Conservation (phyloP, 1,140 invertebrate genomes). For the Pseudomyrmex cubaensis region DNA sequence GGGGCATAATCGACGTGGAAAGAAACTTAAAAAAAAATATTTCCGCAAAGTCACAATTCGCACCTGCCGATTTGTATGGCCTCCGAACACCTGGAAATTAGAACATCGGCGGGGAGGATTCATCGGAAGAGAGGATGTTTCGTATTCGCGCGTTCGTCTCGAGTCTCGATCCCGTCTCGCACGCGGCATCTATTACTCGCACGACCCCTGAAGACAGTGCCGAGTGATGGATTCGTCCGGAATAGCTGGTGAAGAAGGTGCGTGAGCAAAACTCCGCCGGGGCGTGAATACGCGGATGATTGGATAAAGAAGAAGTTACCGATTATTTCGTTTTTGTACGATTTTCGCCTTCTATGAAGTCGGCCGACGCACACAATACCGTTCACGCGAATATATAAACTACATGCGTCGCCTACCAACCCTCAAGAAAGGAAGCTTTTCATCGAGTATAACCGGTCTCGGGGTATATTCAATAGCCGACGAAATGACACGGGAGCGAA, state of each 20-base stretch:
- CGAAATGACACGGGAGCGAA: constrained; percentile 55
- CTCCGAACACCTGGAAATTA: constrained; percentile 51
- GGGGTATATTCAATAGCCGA: constrained; percentile 46
- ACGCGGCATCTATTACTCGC: constrained; percentile 48
- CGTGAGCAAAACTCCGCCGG: constrained; percentile 24
- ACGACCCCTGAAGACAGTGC: constrained; percentile 31
- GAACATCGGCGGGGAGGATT: constrained; percentile 19
- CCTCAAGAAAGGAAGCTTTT: constrained; percentile 54
- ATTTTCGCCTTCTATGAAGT: constrained; percentile 68
- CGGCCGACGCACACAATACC: constrained; percentile 63
- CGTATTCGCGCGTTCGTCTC: background rate
- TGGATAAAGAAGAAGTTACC: constrained; percentile 75
- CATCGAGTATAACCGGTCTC: background rate
- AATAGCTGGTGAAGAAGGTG: constrained; percentile 32
- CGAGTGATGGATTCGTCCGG: constrained; percentile 63
- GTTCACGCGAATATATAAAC: constrained; percentile 60
- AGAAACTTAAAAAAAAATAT: no score
- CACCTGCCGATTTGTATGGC: constrained; percentile 37
- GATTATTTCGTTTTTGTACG: constrained; percentile 56
- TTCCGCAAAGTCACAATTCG: constrained; percentile 17
- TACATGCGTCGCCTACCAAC: constrained; percentile 36
- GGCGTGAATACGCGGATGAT: constrained; percentile 78
- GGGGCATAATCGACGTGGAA: no score
- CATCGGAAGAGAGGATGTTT: background rate
- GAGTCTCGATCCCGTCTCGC: constrained; percentile 12